Evolutionary conservation across 2,797 vertebrate species (phyloP).

Genomic region (Mallotus villosus): DNA sequence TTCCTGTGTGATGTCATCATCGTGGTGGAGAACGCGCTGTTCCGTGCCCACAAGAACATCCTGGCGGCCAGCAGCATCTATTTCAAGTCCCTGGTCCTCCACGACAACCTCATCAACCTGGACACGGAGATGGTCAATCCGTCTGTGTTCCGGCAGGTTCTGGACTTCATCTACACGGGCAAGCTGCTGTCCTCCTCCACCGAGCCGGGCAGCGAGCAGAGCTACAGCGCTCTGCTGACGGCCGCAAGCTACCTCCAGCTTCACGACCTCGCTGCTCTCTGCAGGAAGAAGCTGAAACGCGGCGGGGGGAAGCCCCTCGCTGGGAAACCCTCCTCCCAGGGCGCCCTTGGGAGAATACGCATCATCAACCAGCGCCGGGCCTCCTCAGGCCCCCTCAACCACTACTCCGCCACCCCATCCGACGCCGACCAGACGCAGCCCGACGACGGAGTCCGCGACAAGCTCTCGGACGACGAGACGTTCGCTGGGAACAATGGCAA

Average conservation of each 20-base stretch:
- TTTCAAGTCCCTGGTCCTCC: slow-evolving; percentile 96
- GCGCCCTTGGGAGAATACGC: slow-evolving; percentile 72
- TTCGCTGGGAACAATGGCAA: slow-evolving; percentile 82
- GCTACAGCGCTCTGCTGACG: slow-evolving; percentile 91
- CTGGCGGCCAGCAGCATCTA: slow-evolving; percentile 98
- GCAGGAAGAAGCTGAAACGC: slow-evolving; percentile 95
- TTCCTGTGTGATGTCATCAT: slow-evolving; percentile 98
- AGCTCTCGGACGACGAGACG: slow-evolving; percentile 88
- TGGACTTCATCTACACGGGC: slow-evolving; percentile 99
- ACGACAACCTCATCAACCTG: slow-evolving; percentile 98
- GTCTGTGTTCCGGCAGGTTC: slow-evolving; percentile 91
- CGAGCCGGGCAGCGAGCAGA: slow-evolving; percentile 90
- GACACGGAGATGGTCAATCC: slow-evolving; percentile 99
- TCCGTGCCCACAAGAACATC: slow-evolving; percentile 97
- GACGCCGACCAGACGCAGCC: slow-evolving; percentile 71
- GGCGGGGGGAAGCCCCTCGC: slow-evolving; percentile 81
- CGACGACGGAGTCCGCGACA: slow-evolving; percentile 77
- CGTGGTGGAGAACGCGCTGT: slow-evolving; percentile 97
- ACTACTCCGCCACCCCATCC: slow-evolving; percentile 73
- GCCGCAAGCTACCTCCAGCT: slow-evolving; percentile 99
- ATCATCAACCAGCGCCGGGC: slow-evolving; percentile 88
- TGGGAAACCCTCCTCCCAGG: slow-evolving; percentile 78
- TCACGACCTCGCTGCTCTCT: slow-evolving; percentile 93
- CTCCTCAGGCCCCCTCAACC: slow-evolving; percentile 72
- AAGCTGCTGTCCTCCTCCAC: slow-evolving; percentile 83